These are phyloP conservation scores for Drosophila lutescens DNA, from an alignment of 2,888 invertebrate species.

Conservation along the genomic window DNA sequence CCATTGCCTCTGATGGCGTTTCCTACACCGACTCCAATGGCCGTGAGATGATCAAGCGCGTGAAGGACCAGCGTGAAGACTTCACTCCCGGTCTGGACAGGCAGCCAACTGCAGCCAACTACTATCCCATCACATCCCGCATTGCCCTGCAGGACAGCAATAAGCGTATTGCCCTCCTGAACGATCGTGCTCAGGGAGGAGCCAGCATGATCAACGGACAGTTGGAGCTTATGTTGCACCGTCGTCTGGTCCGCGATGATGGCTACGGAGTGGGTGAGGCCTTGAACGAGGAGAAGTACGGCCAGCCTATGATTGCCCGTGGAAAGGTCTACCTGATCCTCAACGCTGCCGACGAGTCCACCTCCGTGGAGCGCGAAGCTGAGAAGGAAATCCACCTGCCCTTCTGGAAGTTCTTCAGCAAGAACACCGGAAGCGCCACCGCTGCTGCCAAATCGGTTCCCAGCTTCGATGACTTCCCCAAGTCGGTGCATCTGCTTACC, in stretches of 20 bases:
- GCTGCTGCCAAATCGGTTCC: conserved; percentile 81
- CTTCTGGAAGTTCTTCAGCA: conserved; percentile 87
- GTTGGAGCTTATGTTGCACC: conserved; percentile 93
- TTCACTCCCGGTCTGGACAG: conserved; percentile 87
- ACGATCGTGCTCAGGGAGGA: conserved; percentile 93
- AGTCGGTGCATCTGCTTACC: conserved; percentile 90
- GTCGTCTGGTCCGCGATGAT: conserved; percentile 94
- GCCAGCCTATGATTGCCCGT: conserved; percentile 88
- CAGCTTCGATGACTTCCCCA: conserved; percentile 85
- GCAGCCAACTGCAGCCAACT: conserved; percentile 92
- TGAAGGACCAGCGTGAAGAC: conserved; percentile 74
- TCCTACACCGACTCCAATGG: conserved; percentile 98
- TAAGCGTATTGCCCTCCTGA: conserved; percentile 85
- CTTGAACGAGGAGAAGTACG: conserved; percentile 91
- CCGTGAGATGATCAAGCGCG: conserved; percentile 90
- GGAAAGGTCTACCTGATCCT: conserved; percentile 88
- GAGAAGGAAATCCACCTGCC: conserved; percentile 86
- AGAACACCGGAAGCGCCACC: conserved; percentile 81
- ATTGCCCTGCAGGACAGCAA: conserved; percentile 88
- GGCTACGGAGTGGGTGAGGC: conserved; percentile 96
- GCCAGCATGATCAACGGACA: conserved; percentile 90
- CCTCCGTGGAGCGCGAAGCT: conserved; percentile 84
- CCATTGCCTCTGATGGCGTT: conserved; percentile 86
- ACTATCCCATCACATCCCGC: conserved; percentile 95
- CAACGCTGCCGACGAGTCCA: conserved; percentile 37